Evolutionary conservation across 2,797 vertebrate genomes (phyloP).

Genomic region (Tinamus major): DNA sequence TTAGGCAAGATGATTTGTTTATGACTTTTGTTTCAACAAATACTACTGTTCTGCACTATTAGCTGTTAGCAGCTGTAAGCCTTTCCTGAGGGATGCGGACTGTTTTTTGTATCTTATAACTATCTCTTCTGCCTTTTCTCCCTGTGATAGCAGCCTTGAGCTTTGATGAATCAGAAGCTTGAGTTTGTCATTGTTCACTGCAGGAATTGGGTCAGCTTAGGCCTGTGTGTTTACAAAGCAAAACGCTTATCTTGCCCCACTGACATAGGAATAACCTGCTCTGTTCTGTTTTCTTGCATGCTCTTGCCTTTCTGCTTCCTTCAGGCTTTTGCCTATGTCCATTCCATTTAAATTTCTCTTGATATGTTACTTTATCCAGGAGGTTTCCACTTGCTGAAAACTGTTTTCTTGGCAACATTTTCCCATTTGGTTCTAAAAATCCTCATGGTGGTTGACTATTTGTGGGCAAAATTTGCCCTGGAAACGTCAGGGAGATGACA

Average conservation of each 20-base stretch:
- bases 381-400: neutral
- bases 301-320: neutral
- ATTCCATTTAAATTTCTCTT: neutral
- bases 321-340: neutral
- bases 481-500: neutral
- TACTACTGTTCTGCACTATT: neutral
- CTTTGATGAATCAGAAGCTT: neutral
- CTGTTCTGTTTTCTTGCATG: neutral
- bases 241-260: neutral
- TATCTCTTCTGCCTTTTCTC: neutral
- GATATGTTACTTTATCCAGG: neutral
- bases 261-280: neutral
- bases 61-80: neutral
- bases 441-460: neutral
- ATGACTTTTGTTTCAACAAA: slow-evolving; percentile 1
- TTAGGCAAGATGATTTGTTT: neutral
- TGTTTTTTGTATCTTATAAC: neutral
- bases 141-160: neutral
- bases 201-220: neutral
- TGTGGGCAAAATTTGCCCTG: neutral
- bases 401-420: neutral
- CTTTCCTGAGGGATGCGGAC: neutral
- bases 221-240: neutral
- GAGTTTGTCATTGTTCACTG: neutral
- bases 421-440: neutral